Conservation (phyloP, 2,797 vertebrate species). For the Enteromius mattozi region DNA sequence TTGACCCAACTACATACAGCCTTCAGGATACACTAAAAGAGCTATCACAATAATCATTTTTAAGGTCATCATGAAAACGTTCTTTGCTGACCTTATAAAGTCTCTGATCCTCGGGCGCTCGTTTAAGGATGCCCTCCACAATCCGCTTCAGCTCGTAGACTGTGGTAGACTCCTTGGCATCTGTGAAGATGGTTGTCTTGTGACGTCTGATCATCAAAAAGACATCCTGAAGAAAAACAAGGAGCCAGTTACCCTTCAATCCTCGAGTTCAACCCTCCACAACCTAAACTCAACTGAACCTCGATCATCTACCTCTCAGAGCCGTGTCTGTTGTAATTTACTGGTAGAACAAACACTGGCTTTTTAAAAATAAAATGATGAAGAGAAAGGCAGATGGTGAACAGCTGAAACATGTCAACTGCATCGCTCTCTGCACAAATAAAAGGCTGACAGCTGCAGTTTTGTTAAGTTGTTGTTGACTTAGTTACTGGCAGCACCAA, state of each 20-base stretch:
- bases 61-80: not conserved
- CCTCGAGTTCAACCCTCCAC: not conserved
- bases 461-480: not conserved
- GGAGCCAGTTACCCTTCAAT: not conserved
- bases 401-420: conserved; percentile 39
- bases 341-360: not conserved
- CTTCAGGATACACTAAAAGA: not conserved
- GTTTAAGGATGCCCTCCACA: conserved; percentile 84
- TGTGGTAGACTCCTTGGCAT: conserved; percentile 92
- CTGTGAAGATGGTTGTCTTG: conserved; percentile 89
- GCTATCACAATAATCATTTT: not conserved
- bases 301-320: not conserved
- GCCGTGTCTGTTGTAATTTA: not conserved
- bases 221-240: conserved; percentile 73
- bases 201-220: conserved; percentile 83
- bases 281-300: not conserved
- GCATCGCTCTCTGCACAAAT: not conserved
- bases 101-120: conserved; percentile 84
- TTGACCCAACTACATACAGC: not conserved
- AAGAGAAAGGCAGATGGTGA: conserved; percentile 22
- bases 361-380: not conserved
- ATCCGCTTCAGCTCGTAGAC: conserved; percentile 92
- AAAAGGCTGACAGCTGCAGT: conserved; percentile 40
- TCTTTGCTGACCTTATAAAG: conserved; percentile 84
- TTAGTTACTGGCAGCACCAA: not conserved